phyloP scores from a whole-genome alignment of 2,888 invertebrate species.

The Matsumyia berberina region DNA sequence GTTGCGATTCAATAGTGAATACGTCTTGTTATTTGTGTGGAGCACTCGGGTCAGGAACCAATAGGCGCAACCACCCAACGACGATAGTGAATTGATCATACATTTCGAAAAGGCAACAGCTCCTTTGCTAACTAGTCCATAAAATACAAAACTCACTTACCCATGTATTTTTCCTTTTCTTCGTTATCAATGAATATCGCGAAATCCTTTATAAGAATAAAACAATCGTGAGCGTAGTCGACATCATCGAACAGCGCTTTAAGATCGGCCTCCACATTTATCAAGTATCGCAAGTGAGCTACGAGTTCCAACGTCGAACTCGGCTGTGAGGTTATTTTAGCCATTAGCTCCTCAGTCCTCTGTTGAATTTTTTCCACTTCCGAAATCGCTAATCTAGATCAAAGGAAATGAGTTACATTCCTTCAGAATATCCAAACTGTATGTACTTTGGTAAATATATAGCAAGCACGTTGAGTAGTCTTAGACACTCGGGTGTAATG shows the following conservation, averaged over 20 bases:
- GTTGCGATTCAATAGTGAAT: no score
- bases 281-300: slow-evolving; percentile 85
- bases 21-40: no score
- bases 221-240: slow-evolving; percentile 92
- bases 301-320: slow-evolving; percentile 89
- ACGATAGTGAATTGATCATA: no score
- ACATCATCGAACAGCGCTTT: slow-evolving; percentile 89
- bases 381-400: slow-evolving; percentile 87
- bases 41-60: no score
- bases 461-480: slow-evolving; percentile 88
- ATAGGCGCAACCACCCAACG: no score
- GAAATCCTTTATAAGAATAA: slow-evolving; percentile 93
- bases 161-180: slow-evolving; percentile 86
- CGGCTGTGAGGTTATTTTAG: slow-evolving; percentile 88
- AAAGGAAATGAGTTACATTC: slow-evolving; percentile 4
- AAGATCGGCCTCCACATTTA: slow-evolving; percentile 88
- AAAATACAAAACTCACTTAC: slow-evolving; percentile 38
- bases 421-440: slow-evolving; percentile 2
- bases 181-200: slow-evolving; percentile 89
- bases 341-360: slow-evolving; percentile 86
- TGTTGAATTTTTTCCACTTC: slow-evolving; percentile 85
- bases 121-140: no score
- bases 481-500: slow-evolving; percentile 89
- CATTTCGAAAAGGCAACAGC: no score
- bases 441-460: slow-evolving; percentile 88